phyloP scores from a whole-genome alignment of 2,888 invertebrate species.

The Graphium colonna region DNA sequence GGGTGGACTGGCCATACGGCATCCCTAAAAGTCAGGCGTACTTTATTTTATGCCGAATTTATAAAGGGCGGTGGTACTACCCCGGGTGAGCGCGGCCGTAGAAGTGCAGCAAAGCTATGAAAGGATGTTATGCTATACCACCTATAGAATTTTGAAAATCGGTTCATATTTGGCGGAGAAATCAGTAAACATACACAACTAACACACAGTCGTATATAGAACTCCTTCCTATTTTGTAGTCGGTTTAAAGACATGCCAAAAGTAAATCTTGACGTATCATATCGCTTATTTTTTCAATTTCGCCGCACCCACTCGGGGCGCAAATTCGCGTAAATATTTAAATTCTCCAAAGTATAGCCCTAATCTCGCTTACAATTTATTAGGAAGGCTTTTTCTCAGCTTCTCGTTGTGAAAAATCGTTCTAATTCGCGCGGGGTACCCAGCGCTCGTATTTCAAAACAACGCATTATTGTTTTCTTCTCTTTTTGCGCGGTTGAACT shows the following conservation, averaged over 20 bases:
- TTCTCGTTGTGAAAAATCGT: constrained; percentile 70
- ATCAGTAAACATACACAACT: no score
- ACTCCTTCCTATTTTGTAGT: no score
- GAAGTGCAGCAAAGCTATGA: no score
- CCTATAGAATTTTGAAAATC: no score
- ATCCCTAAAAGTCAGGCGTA: no score
- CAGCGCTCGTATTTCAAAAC: constrained; percentile 69
- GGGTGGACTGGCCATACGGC: no score
- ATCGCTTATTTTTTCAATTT: constrained; percentile 10
- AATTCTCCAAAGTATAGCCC: constrained; percentile 46
- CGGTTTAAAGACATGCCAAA: not conserved
- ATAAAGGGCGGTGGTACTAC: no score
- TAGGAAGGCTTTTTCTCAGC: constrained; percentile 60
- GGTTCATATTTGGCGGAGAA: no score
- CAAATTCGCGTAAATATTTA: constrained; percentile 34
- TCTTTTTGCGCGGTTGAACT: constrained; percentile 41
- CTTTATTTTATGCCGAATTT: no score
- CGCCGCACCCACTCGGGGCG: not conserved
- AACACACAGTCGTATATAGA: no score
- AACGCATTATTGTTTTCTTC: constrained; percentile 75
- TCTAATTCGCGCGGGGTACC: constrained; percentile 55
- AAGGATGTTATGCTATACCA: no score
- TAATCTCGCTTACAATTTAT: constrained; percentile 58
- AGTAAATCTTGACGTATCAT: not conserved
- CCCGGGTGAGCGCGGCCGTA: no score